phyloP scores from a whole-genome alignment of 1,140 invertebrate species.

The Rhagoletis zephyria region DNA sequence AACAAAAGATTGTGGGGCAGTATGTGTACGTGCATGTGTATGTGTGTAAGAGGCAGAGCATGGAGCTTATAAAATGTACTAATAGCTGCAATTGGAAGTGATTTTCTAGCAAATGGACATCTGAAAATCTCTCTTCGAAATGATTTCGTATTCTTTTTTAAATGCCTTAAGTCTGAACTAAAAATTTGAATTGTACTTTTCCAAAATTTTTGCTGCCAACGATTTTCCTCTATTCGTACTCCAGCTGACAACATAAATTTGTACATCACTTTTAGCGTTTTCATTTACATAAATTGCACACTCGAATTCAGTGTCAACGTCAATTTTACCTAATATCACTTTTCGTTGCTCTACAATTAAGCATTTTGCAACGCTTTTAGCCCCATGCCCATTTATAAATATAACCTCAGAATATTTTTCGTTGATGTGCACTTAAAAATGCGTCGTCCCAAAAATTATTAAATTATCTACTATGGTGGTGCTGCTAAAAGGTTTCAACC shows the following conservation, averaged over 20 bases:
- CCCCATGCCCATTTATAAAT: neutral
- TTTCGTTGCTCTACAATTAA: slow-evolving; percentile 22
- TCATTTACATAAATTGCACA: no score
- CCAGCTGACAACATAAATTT: no score
- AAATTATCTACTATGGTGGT: neutral
- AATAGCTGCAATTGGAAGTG: neutral
- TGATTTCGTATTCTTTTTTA: no score
- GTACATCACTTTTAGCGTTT: no score
- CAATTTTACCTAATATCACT: neutral
- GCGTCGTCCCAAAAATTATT: slow-evolving; percentile 30
- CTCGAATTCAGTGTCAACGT: neutral
- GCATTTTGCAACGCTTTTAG: neutral
- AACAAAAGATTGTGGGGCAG: neutral
- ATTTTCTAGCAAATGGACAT: neutral
- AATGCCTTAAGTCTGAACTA: no score
- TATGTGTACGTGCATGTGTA: neutral
- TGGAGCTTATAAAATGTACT: neutral
- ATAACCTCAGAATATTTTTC: slow-evolving; percentile 2
- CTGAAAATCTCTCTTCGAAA: no score
- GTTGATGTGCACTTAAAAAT: slow-evolving; percentile 26
- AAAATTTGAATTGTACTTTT: no score
- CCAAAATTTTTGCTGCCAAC: no score
- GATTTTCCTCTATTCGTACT: no score
- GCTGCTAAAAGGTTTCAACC: slow-evolving; percentile 43
- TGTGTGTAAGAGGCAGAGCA: no score